A percentile compares a stretch with the other conserved stretches of the same genome.
These are phyloP conservation scores for Menidia beryllina DNA, from an alignment of 2,113 vertebrate genomes.

Conservation along the genomic window DNA sequence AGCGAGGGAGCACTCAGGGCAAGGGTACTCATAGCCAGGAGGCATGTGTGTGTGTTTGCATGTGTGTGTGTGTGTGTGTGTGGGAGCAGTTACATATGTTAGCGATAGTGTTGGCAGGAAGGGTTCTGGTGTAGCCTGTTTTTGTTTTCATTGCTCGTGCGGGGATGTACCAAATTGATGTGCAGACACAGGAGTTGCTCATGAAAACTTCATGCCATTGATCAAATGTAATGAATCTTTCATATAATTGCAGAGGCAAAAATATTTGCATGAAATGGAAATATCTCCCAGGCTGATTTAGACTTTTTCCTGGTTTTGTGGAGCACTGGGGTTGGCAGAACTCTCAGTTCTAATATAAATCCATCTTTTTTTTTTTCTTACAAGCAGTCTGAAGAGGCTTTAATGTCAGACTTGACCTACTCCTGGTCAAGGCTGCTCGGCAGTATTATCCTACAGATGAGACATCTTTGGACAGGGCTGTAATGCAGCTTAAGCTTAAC, in stretches of 20 bases:
- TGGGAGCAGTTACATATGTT: conserved; percentile 16
- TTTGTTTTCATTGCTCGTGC: conserved; percentile 30
- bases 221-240: conserved; percentile 48
- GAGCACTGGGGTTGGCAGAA: background rate
- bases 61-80: conserved; percentile 17
- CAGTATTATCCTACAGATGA: conserved; percentile 27
- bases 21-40: conserved; percentile 69
- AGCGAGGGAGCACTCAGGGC: conserved; percentile 72
- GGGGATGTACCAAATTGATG: conserved; percentile 28
- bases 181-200: background rate
- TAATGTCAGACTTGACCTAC: conserved; percentile 46
- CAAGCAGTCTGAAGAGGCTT: conserved; percentile 16
- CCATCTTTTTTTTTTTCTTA: conserved; percentile 13
- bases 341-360: conserved; percentile 19
- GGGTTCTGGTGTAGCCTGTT: conserved; percentile 26
- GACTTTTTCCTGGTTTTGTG: conserved; percentile 3
- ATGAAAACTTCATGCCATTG: conserved; percentile 56
- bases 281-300: conserved; percentile 4
- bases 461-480: conserved; percentile 22
- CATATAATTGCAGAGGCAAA: conserved; percentile 31
- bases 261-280: conserved; percentile 49
- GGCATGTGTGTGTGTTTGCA: conserved; percentile 21
- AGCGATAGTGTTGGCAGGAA: conserved; percentile 13
- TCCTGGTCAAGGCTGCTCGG: conserved; percentile 43
- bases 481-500: conserved; percentile 17